These are phyloP conservation scores for Nyctibius grandis DNA, from an alignment of 2,797 vertebrate genomes.

Conservation along the genomic window DNA sequence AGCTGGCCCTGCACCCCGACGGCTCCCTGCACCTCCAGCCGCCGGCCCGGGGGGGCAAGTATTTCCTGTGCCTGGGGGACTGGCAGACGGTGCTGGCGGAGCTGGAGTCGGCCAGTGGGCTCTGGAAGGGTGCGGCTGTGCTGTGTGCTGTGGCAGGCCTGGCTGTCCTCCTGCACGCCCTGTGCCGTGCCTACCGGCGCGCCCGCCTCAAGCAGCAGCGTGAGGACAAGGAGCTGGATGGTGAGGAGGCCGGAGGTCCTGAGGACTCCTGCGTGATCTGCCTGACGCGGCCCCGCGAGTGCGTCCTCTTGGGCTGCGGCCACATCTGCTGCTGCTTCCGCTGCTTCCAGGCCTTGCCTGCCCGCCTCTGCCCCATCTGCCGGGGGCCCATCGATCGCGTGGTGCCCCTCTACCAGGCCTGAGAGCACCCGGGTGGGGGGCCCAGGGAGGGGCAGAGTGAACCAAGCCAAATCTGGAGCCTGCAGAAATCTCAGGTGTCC, in stretches of 20 bases:
- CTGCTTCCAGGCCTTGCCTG: constrained; percentile 82
- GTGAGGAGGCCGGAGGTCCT: not conserved
- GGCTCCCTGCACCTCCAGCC: constrained; percentile 81
- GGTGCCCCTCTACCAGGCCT: constrained; percentile 81
- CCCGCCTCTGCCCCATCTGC: constrained; percentile 81
- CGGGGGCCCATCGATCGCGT: constrained; percentile 78
- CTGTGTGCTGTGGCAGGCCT: constrained; percentile 66
- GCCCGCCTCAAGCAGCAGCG: constrained; percentile 43
- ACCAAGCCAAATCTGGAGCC: not conserved
- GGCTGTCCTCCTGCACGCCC: constrained; percentile 65
- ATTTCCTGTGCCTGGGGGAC: constrained; percentile 80
- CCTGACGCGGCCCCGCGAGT: constrained; percentile 77
- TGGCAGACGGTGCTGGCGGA: constrained; percentile 76
- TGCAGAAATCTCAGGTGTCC: not conserved
- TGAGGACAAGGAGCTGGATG: constrained; percentile 67
- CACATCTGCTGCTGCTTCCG: constrained; percentile 87
- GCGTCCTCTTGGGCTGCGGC: constrained; percentile 83
- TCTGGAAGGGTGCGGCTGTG: constrained; percentile 74
- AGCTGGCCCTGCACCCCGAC: constrained; percentile 79
- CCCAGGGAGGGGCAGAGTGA: not conserved
- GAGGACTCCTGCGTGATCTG: constrained; percentile 82
- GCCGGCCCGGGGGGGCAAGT: constrained; percentile 70
- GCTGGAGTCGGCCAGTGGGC: constrained; percentile 60
- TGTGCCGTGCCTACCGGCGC: constrained; percentile 71
- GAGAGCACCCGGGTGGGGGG: not conserved